These are phyloP conservation scores for Actenoides lindsayi DNA, from an alignment of 2,113 vertebrate genomes.

Conservation along the genomic window DNA sequence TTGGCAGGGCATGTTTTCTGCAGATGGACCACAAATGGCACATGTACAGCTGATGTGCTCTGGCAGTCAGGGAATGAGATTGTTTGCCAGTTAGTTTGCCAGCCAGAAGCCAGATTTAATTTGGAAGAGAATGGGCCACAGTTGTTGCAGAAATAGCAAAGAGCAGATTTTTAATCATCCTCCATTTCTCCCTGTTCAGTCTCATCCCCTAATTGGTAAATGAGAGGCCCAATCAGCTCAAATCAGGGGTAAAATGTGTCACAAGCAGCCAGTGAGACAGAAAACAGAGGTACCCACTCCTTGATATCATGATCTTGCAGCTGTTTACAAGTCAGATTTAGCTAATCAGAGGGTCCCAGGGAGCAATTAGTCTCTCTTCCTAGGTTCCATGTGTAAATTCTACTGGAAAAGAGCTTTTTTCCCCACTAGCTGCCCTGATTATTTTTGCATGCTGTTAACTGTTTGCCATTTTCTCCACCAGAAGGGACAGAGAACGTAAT, in stretches of 20 bases:
- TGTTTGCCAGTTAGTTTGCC: constrained; percentile 39
- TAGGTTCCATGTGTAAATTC: constrained; percentile 36
- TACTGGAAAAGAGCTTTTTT: constrained; percentile 11
- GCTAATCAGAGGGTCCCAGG: constrained; percentile 54
- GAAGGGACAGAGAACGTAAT: not conserved
- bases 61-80: not conserved
- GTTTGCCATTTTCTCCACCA: constrained; percentile 8
- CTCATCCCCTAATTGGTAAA: constrained; percentile 51
- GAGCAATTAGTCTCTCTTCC: constrained; percentile 60
- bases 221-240: constrained; percentile 46
- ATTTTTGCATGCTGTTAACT: constrained; percentile 30
- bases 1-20: not conserved
- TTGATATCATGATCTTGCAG: constrained; percentile 53
- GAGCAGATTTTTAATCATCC: constrained; percentile 57
- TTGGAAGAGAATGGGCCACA: constrained; percentile 47
- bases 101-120: constrained; percentile 56
- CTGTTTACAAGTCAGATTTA: constrained; percentile 60
- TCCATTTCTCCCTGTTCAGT: constrained; percentile 37
- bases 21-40: constrained; percentile 52
- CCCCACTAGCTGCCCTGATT: not conserved
- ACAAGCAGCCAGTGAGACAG: constrained; percentile 52
- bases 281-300: constrained; percentile 55
- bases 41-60: not conserved
- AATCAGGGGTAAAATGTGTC: constrained; percentile 48
- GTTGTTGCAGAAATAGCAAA: constrained; percentile 54